Evolutionary conservation across 2,888 invertebrate species (phyloP), one percentile per base, ranked within the genome.

Genomic region (Doris montereyensis): DNA sequence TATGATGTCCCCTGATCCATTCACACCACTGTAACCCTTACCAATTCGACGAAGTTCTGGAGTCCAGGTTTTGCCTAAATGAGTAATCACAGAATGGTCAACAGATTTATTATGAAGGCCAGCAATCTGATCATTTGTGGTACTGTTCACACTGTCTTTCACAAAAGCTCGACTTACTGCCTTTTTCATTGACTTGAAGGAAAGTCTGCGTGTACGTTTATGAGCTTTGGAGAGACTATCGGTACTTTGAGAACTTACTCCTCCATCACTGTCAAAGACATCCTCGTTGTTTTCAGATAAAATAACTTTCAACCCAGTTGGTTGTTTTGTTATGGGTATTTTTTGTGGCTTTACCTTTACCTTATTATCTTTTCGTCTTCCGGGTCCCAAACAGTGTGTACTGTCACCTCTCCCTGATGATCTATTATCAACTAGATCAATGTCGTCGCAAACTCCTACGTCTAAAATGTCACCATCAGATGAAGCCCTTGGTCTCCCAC

Each of bases 101-200:
- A n/a, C n/a, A n/a, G n/a, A n/a, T n/a, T n/a, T n/a, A n/a, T n/a
- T n/a, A n/a, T n/a, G n/a, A n/a, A n/a, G n/a, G n/a, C n/a, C n/a
- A n/a, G 8, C 52, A 41, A 10, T 41, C 52, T 41, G 52, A 5
- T 41, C 52, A 41, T 17, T 17, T 41, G 52, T 41, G 8, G 52
- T 17, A 5, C 52, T 17, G 8, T 41, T 41, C 17, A n/a, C n/a
- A n/a, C 52, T 17, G 34, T 83, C 81, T 70, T 78, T 81, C 21
- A 79, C 78, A 76, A 83, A 78, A 28, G 81, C 82, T 8, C 84
- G 82, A 78, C 81, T 87, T 73, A 89, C 84, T 57, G 87, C 85
- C 76, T 84, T 85, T 70, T 86, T 86, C 21, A 89, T 84, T 2
- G 87, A 84, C 76, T 86, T 88, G 34, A 89, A 85, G 28, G 86